Conservation (phyloP, 2,113 vertebrate species). For the Delphinapterus leucas region DNA sequence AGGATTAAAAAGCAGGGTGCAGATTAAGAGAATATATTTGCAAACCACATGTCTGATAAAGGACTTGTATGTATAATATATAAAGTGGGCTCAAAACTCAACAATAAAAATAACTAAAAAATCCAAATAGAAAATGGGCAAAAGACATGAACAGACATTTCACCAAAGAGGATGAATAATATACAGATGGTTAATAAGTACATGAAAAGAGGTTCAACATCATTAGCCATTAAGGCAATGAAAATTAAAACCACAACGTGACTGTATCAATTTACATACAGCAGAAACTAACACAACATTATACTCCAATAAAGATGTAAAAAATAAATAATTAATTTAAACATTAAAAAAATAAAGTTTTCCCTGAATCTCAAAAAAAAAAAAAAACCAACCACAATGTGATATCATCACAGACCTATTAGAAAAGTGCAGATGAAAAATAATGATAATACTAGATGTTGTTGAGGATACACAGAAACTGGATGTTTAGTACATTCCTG, state of each 20-base stretch:
- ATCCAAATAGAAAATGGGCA: neutral
- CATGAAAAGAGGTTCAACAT: neutral
- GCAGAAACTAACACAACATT: no score
- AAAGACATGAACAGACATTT: neutral
- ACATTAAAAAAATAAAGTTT: no score
- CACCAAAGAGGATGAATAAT: neutral
- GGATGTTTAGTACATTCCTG: neutral
- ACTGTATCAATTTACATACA: no score
- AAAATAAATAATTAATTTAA: no score
- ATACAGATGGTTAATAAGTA: neutral
- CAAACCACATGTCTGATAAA: neutral
- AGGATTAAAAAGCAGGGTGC: neutral
- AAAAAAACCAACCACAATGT: neutral
- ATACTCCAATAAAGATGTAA: no score
- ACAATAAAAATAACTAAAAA: neutral
- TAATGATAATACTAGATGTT: neutral
- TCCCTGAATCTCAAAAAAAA: no score
- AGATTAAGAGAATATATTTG: neutral
- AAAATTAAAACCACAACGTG: neutral
- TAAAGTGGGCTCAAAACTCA: neutral
- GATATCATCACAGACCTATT: neutral
- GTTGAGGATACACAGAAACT: neutral
- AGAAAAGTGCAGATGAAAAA: neutral
- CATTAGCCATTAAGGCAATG: neutral
- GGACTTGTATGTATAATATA: neutral